A percentile compares a stretch with the other conserved stretches of the same genome.
Conservation (phyloP, 2,888 invertebrate genomes). For the Hermaeophaga mercurialis region DNA sequence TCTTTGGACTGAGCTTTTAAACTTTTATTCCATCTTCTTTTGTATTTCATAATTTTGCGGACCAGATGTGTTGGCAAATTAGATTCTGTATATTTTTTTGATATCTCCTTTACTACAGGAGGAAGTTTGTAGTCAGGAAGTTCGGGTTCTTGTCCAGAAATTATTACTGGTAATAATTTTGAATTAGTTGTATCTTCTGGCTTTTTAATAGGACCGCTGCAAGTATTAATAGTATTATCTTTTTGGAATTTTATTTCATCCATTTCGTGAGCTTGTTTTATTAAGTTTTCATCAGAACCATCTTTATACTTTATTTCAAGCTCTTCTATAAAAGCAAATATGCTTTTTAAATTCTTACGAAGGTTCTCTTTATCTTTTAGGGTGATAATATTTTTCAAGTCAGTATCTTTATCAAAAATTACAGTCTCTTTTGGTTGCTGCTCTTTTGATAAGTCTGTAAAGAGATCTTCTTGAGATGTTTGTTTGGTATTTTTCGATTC, state of each 20-base stretch:
- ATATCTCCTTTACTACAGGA: too few species aligned
- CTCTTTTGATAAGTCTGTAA: neutral
- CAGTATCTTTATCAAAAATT: neutral
- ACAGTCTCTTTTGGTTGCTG: neutral
- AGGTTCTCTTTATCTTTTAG: neutral
- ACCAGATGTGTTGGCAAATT: too few species aligned
- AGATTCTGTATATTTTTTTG: too few species aligned
- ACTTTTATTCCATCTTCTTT: neutral
- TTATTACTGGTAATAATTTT: neutral
- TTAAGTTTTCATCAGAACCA: conserved; percentile 18
- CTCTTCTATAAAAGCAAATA: conserved; percentile 12
- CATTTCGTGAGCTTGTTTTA: conserved; percentile 2
- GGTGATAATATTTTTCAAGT: neutral
- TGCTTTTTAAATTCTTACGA: neutral
- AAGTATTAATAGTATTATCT: too few species aligned
- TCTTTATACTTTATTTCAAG: conserved; percentile 17
- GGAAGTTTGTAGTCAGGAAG: too few species aligned
- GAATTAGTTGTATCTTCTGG: neutral
- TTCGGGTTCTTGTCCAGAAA: too few species aligned
- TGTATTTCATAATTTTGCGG: too few species aligned
- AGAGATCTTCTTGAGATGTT: neutral
- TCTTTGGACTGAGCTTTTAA: neutral
- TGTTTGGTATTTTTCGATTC: neutral
- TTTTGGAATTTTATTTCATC: too few species aligned
- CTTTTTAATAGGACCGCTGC: too few species aligned